Base-by-base conservation (phyloP, 2,113 vertebrate genomes). In the Arothron firmamentum region DNA sequence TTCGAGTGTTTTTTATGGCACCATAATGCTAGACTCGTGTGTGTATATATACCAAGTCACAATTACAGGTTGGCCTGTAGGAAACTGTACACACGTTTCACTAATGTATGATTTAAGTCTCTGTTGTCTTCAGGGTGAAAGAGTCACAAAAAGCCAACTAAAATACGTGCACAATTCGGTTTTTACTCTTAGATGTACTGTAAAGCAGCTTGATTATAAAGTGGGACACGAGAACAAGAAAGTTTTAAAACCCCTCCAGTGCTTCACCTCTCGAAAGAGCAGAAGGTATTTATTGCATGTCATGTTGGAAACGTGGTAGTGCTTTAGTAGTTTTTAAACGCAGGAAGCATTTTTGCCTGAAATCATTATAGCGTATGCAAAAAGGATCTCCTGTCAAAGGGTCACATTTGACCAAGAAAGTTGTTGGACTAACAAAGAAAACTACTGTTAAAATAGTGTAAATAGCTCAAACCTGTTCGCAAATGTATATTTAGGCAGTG, bases 1-100 rank as follows among this genome's bases (percentile, higher is more conserved):
- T 52, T 43, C 25, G 34, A 42, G 63, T 52, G 57, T 71, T 83
- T 87, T 87, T 74, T 84, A 80, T 72, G 82, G 76, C 65, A 31
- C 51, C 60, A 72, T 82, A 85, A 88, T 80, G 50, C 10, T 73
- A 78, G 16, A 52, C 65, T 73, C 28, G 62, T 38, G 18, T 59
- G 62, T 38, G 18, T 59, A 19, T 38, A 54, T 49, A 52, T 28
- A 59, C 51, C 74, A 60, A 53, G 42, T 83, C 59, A 46, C 52
- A 76, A 84, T 82, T 75, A 64, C 54, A 70, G 74, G 62, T 58
- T 72, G 38, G 56, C 52, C 54, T 62, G 15, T 14, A 70, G 70
- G 72, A 72, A 70, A 67, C 81, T 56, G n/a, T 66, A 43, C 52
- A 64, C 38, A 21, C 34, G 53, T 77, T 79, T 65, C 66, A 52